Conservation (phyloP, 1,140 invertebrate species). For the Drosophila ohnishii region DNA sequence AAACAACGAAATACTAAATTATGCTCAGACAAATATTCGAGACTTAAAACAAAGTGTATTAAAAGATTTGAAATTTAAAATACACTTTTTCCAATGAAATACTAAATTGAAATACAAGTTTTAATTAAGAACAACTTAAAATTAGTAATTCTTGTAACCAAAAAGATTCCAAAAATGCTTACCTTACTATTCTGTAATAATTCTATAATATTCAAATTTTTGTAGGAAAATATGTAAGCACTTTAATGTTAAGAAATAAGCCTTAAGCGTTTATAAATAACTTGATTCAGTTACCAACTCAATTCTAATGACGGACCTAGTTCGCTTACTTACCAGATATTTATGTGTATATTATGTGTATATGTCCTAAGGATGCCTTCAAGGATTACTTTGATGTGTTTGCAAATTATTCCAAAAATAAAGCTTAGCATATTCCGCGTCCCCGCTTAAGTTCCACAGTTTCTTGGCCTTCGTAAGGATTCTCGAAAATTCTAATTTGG, state of each 20-base stretch:
- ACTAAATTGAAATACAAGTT: neutral
- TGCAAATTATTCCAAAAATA: slow-evolving; percentile 44
- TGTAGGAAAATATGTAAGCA: neutral
- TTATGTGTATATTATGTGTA: slow-evolving; percentile 29
- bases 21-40: slow-evolving; percentile 8
- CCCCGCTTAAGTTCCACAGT: slow-evolving; percentile 25
- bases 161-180: slow-evolving; percentile 10
- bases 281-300: slow-evolving; percentile 12
- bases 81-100: neutral
- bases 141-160: neutral
- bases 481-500: slow-evolving; percentile 41
- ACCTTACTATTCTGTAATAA: neutral
- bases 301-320: slow-evolving; percentile 32
- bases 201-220: neutral
- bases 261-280: slow-evolving; percentile 6
- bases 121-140: neutral
- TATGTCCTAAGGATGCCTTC: slow-evolving; percentile 22
- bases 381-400: slow-evolving; percentile 36
- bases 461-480: slow-evolving; percentile 31
- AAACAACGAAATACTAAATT: neutral
- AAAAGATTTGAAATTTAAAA: neutral
- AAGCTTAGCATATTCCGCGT: slow-evolving; percentile 46
- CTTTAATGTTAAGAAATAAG: neutral
- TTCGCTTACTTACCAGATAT: slow-evolving; percentile 28
- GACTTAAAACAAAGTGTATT: neutral